phyloP scores from a whole-genome alignment of 2,888 invertebrate species.

The Steromphala cineraria region DNA sequence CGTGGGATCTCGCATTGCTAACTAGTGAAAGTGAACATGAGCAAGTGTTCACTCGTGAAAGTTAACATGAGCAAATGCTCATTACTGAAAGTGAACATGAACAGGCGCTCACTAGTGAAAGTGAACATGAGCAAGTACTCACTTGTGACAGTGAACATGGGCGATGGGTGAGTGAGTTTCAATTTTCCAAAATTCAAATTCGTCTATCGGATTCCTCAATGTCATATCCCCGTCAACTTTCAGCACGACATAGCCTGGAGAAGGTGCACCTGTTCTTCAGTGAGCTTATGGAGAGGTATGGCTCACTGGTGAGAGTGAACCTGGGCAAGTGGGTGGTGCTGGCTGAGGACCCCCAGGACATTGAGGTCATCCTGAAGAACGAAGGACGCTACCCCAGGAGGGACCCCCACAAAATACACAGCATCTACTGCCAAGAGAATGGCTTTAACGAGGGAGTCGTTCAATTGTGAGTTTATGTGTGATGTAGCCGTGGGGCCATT shows the following conservation, averaged over 20 bases:
- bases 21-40: too few relatives aligned
- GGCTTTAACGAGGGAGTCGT: not conserved
- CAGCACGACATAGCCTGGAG: not conserved
- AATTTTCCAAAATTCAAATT: too few relatives aligned
- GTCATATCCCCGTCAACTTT: not conserved
- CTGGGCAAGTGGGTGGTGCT: conserved; percentile 2
- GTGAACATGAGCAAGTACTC: too few relatives aligned
- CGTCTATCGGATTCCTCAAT: too few relatives aligned
- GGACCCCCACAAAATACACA: not conserved
- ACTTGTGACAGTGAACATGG: too few relatives aligned
- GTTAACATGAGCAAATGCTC: too few relatives aligned
- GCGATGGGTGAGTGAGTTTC: too few relatives aligned
- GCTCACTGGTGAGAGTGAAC: conserved; percentile 17
- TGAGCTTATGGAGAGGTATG: conserved; percentile 23
- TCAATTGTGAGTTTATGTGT: not conserved
- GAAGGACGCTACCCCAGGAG: not conserved
- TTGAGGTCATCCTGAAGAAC: not conserved
- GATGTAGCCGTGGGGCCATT: not conserved
- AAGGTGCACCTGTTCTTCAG: conserved; percentile 26
- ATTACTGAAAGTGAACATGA: too few relatives aligned
- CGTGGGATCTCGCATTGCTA: too few relatives aligned
- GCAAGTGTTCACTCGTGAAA: too few relatives aligned
- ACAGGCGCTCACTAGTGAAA: too few relatives aligned
- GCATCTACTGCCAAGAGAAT: not conserved
- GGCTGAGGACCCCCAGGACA: not conserved